phyloP scores from a whole-genome alignment of 1,140 invertebrate genomes.

The Lanistes nyassanus region DNA sequence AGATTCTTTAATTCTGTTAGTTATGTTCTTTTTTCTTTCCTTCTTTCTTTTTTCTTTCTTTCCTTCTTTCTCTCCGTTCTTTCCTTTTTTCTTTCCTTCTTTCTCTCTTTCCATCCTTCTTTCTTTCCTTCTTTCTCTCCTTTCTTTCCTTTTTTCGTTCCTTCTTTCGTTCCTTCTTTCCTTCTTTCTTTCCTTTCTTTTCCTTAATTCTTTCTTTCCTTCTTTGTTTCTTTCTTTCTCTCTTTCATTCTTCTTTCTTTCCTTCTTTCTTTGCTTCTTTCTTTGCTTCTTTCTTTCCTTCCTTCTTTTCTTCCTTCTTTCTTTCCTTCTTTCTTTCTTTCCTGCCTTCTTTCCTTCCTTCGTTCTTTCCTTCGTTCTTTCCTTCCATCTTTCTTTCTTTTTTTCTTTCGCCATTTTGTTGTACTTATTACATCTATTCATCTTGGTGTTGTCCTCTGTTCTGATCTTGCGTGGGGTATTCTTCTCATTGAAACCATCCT shows the following conservation, averaged over 20 bases:
- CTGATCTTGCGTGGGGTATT: no score
- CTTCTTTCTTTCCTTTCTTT: background rate
- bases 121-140: background rate
- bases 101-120: background rate
- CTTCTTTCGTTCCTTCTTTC: background rate
- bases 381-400: background rate
- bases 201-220: background rate
- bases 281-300: background rate
- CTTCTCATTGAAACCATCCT: no score
- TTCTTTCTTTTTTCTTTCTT: no score
- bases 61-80: background rate
- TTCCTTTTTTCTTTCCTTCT: background rate
- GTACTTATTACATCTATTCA: no score
- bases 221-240: background rate
- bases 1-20: no score
- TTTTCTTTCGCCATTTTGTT: no score
- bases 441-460: no score
- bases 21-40: no score
- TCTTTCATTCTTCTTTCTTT: background rate
- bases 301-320: background rate
- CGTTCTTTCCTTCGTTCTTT: background rate
- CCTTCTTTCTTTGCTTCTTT: background rate
- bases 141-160: background rate
- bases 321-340: background rate
- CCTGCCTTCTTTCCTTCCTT: background rate